phyloP scores from a whole-genome alignment of 1,140 invertebrate species.

The Brachionus rubens region DNA sequence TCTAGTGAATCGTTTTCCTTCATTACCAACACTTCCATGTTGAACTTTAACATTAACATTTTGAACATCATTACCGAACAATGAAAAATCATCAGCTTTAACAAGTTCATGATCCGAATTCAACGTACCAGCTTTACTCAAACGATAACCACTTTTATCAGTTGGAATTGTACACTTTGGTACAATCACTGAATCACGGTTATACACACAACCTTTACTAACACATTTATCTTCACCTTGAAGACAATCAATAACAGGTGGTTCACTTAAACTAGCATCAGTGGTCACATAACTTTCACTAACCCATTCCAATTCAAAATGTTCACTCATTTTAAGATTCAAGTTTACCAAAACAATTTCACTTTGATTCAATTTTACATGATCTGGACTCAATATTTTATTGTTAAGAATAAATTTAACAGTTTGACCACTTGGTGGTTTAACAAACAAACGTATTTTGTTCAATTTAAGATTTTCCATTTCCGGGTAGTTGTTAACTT shows the following conservation, averaged over 20 bases:
- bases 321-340: not conserved
- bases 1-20: slow-evolving; percentile 7
- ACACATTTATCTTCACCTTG: slow-evolving; percentile 1
- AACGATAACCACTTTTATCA: not conserved
- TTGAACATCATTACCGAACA: slow-evolving; percentile 7
- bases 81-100: slow-evolving; percentile 1
- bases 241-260: slow-evolving; percentile 21
- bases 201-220: not conserved
- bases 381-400: not conserved
- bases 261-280: not conserved
- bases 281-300: not conserved
- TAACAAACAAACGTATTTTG: slow-evolving; percentile 7
- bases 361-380: slow-evolving; percentile 25
- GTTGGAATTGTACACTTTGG: slow-evolving; percentile 17
- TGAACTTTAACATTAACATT: slow-evolving; percentile 24
- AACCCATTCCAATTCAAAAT: slow-evolving; percentile 31
- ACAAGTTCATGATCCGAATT: not conserved
- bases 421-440: not conserved
- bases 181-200: not conserved
- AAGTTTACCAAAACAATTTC: slow-evolving; percentile 14
- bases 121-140: not conserved
- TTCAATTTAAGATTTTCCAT: slow-evolving; percentile 26
- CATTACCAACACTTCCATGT: slow-evolving; percentile 25
- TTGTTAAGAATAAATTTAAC: slow-evolving; percentile 14
- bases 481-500: slow-evolving; percentile 7